Base-by-base conservation (phyloP, 1,140 invertebrate genomes). In the Amyelois transitella region DNA sequence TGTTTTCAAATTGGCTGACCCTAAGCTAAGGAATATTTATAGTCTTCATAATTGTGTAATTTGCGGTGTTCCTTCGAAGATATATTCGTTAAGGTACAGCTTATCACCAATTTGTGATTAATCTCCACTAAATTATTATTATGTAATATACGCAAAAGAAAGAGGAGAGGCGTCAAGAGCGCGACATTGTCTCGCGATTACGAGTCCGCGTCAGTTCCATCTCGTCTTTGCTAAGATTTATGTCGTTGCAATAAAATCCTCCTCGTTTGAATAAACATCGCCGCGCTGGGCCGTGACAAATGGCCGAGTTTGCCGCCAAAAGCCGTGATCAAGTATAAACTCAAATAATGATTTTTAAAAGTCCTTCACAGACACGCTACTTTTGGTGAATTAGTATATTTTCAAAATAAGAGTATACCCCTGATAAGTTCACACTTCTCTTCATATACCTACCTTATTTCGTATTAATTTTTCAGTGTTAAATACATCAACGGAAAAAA, bases 191-290 rank as follows among this genome's bases (percentile, higher is more conserved):
- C 54, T 66, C 64, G 44, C 60, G 68, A 73, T 80, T 75, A 77
- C 71, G 63, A 54, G 55, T 51, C 64, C 59, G 56, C 69, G 74
- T 77, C 71, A 81, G 64, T 81, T 71, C 64, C 70, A 77, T 67
- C 66, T 65, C 69, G 64, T 67, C 69, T 79, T 71, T 67, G 38
- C 51, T 53, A 74, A 78, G 68, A 77, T 77, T 82, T 73, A 77
- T 80, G 66, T 73, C 61, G 65, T 71, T 74, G 70, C 73, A 78
- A 82, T 85, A 77, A 84, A 78, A 82, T 80, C 69, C n/a, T 74
- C 74, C 69, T 79, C 72, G 77, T 86, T 81, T 83, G 80, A 83
- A 86, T 86, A 83, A 86, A 83, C 77, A 85, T 81, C 75, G 72
- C 69, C 53, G 43, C 45, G 60, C 51, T 47, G 55, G 69, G 62